A percentile compares a stretch with the other conserved stretches of the same genome.
These are phyloP conservation scores for Bergia puertoricense DNA, from an alignment of 92 coral and sea anemone genomes.

Conservation along the genomic window DNA sequence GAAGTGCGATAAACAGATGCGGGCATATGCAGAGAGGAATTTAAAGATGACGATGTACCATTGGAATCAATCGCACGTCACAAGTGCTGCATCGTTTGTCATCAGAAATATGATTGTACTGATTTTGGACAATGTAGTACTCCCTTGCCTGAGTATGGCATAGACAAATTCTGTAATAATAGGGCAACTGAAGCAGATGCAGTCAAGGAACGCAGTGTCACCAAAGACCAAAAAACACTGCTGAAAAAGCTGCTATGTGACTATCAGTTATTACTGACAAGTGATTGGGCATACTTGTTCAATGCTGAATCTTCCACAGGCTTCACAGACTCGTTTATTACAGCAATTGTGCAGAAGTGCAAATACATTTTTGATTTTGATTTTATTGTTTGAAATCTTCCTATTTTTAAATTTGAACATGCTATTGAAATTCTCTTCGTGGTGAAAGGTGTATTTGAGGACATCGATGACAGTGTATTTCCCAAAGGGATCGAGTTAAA, in stretches of 20 bases:
- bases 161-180: not conserved
- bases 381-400: conserved; percentile 44
- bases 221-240: conserved; percentile 8
- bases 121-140: conserved; percentile 24
- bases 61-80: conserved; percentile 16
- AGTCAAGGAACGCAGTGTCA: conserved; percentile 8
- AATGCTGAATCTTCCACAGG: conserved; percentile 26
- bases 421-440: conserved; percentile 48
- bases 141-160: conserved; percentile 20
- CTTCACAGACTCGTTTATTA: conserved; percentile 31
- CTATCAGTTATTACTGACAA: conserved; percentile 32
- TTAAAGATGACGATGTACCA: not conserved
- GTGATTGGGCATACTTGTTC: conserved; percentile 1
- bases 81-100: conserved; percentile 46
- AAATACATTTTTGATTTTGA: conserved; percentile 52
- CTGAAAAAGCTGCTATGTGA: conserved; percentile 38
- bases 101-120: conserved; percentile 41
- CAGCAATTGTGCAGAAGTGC: conserved; percentile 28
- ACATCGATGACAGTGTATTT: conserved; percentile 27
- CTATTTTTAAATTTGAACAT: conserved; percentile 53
- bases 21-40: conserved; percentile 12
- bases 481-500: not conserved
- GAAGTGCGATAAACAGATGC: conserved; percentile 33
- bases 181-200: not conserved
- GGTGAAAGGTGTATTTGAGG: conserved; percentile 52